A percentile compares a stretch with the other conserved stretches of the same genome.
These are phyloP conservation scores for Crematogaster levior DNA, from an alignment of 2,888 invertebrate species.

Conservation along the genomic window DNA sequence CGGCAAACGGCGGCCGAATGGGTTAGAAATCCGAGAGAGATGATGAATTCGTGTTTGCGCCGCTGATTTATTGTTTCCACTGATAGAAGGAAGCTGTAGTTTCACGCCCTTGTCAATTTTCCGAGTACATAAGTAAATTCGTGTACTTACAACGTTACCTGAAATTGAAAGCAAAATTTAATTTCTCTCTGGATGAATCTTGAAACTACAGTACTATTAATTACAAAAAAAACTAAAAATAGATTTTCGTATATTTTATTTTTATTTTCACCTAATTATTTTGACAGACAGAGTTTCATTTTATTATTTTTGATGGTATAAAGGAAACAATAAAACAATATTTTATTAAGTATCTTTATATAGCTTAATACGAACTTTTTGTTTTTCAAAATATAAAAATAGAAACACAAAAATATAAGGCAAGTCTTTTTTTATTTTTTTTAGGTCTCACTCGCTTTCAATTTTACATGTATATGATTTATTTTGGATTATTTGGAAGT, in stretches of 20 bases:
- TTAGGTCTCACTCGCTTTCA: not conserved
- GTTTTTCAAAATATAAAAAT: not conserved
- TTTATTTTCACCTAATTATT: not conserved
- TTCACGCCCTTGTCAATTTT: slow-evolving; percentile 15
- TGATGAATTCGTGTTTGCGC: slow-evolving; percentile 42
- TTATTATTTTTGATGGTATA: not conserved
- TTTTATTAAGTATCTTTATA: not conserved
- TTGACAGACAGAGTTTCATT: not conserved
- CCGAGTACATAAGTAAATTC: not conserved
- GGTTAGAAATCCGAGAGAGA: slow-evolving; percentile 22
- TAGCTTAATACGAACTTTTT: not conserved
- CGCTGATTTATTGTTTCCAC: slow-evolving; percentile 46
- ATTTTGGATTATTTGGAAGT: slow-evolving; percentile 7
- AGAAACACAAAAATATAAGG: not conserved
- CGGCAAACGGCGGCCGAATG: slow-evolving; percentile 18
- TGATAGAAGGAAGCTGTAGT: slow-evolving; percentile 22
- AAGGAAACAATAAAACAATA: not conserved
- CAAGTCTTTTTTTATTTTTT: not conserved
- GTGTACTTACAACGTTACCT: not conserved
- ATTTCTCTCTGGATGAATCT: not conserved
- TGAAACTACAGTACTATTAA: not conserved
- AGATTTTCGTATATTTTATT: not conserved
- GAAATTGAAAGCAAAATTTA: not conserved
- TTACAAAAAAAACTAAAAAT: not conserved
- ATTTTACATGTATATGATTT: not conserved